These are phyloP conservation scores for Drosophila setifemur DNA, from an alignment of 1,140 invertebrate genomes.

Conservation along the genomic window DNA sequence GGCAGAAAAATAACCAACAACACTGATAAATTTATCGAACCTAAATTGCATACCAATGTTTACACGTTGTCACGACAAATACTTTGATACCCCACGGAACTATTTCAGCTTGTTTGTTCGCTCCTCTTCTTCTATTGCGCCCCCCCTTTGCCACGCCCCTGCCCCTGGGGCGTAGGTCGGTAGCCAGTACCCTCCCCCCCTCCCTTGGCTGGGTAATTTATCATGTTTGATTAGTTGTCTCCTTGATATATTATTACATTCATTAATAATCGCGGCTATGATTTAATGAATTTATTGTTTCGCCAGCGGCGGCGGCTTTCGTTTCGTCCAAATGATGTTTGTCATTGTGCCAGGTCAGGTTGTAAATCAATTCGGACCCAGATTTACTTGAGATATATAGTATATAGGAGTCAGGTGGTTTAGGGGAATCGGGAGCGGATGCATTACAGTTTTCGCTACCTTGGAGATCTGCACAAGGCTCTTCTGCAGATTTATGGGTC, in stretches of 20 bases:
- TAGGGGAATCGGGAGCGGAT: too few relatives aligned
- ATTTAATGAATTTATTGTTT: constrained; percentile 73
- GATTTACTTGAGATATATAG: constrained; percentile 15
- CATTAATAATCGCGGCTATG: constrained; percentile 70
- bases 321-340: background rate
- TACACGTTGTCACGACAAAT: constrained; percentile 65
- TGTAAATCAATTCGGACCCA: constrained; percentile 55
- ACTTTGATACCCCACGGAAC: constrained; percentile 33
- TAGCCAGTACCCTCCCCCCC: background rate
- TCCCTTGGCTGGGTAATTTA: constrained; percentile 45
- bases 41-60: constrained; percentile 78
- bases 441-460: too few relatives aligned
- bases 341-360: constrained; percentile 73
- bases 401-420: constrained; percentile 28
- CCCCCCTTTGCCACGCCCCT: background rate
- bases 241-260: constrained; percentile 73
- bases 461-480: too few relatives aligned
- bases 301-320: constrained; percentile 23
- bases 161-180: constrained; percentile 18
- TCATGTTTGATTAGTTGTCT: constrained; percentile 77
- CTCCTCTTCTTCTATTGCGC: background rate
- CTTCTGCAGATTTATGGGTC: constrained; percentile 5
- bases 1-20: background rate
- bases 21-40: constrained; percentile 31
- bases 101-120: constrained; percentile 35